Evolutionary conservation across 2,888 invertebrate species (phyloP), one percentile per base, ranked within the genome.

Genomic region (Drosophila nigricruria): DNA sequence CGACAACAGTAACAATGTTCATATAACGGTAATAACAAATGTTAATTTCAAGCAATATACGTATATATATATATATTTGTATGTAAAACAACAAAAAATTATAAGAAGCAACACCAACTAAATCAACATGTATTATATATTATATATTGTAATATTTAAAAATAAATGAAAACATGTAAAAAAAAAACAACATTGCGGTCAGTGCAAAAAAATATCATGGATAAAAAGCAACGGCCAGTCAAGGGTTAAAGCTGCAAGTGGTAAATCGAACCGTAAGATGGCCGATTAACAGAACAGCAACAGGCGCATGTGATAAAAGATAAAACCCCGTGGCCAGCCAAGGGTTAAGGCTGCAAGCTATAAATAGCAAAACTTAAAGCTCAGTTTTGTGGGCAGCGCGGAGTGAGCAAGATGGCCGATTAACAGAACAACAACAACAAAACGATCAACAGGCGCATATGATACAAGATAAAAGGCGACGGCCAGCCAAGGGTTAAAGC

Each of bases 41-140:
- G 61, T 71, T 76, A 66, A 62, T 61, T 77, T 71, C 71, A 77
- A 76, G 66, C 56, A 56, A 62, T 66, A 58, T 66, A 73, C 54
- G 57, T 54, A 45, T 30, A 9, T 14, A n/a, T n/a, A n/a, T 38
- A 10, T 40, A 61, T 70, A 61, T 45, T 16, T 38, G 16, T 42
- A 62, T 77, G 66, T 63, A 59, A 53, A 66, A 49, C 62, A 58
- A 52, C 56, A 47, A 45, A 42, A 62, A 43, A 52, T 36, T 36
- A 20, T 50, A 34, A 49, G 49, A 32, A 50, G 12, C 10, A 42
- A 53, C 36, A 56, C 71, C 76, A 87, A 76, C 67, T 76, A 81
- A 87, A 79, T 72, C 68, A 76, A 81, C 63, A 82, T 82, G 82
- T 82, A 88, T 82, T 82, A 82, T 82, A 82, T 87, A 82, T 73